Percentiles rank a stretch among this genome's conserved stretches.
These are phyloP conservation scores for Syngnathus scovelli DNA, from an alignment of 2,113 vertebrate species.

Conservation along the genomic window DNA sequence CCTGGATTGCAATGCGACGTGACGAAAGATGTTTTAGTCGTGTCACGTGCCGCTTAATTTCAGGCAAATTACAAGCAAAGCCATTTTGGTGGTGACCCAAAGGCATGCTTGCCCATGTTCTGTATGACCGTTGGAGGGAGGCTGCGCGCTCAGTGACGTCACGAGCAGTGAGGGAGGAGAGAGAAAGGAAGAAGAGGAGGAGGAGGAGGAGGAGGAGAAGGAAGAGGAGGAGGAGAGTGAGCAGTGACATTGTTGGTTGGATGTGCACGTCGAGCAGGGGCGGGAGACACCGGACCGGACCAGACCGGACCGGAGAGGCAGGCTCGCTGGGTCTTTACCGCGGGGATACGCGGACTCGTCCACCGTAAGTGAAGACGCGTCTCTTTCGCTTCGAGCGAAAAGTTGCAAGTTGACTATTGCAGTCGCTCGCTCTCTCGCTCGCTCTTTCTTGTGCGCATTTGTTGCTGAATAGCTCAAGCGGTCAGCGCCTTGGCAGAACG, in stretches of 20 bases:
- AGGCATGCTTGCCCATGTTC: not conserved
- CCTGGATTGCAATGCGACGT: not conserved
- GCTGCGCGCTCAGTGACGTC: conserved; percentile 61
- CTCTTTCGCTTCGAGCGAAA: not conserved
- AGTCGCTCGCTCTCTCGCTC: not conserved
- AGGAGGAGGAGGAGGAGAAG: conserved; percentile 21
- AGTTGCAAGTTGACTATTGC: conserved; percentile 22
- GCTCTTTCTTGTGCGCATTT: not conserved
- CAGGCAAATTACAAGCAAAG: not conserved
- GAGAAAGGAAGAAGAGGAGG: conserved; percentile 33
- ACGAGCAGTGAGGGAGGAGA: conserved; percentile 50
- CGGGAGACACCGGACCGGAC: conserved; percentile 16
- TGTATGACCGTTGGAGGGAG: conserved; percentile 16
- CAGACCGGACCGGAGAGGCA: conserved; percentile 23
- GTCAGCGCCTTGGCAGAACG: conserved; percentile 13
- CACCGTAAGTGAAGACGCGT: conserved; percentile 29
- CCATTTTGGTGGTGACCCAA: not conserved
- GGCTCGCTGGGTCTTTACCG: conserved; percentile 6
- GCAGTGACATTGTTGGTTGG: conserved; percentile 41
- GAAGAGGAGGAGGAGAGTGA: conserved; percentile 35
- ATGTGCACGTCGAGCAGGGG: conserved; percentile 39
- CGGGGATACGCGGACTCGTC: conserved; percentile 18
- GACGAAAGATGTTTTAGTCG: no score
- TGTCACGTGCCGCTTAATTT: not conserved
- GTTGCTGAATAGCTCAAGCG: not conserved